Conservation (phyloP, 2,797 vertebrate genomes). For the Diplodus sargus region DNA sequence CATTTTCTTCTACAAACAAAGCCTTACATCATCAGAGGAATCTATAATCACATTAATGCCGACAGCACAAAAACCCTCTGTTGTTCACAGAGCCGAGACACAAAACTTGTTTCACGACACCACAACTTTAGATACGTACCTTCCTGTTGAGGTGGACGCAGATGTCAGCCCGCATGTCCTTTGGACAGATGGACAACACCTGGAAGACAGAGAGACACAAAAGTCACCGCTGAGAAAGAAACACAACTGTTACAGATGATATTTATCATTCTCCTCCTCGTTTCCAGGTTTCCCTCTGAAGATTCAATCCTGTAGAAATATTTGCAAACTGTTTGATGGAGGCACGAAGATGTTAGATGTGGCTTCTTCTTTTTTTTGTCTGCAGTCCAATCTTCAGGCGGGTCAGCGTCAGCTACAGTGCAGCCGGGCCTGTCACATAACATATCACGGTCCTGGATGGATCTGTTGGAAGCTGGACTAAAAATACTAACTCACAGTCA, state of each 20-base stretch:
- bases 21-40: neutral
- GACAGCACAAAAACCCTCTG: neutral
- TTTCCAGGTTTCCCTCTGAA: neutral
- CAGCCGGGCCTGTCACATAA: neutral
- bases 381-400: neutral
- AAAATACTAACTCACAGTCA: neutral
- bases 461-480: no score
- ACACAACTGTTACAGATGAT: neutral
- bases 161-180: constrained; percentile 98
- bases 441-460: neutral
- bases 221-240: neutral
- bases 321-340: neutral
- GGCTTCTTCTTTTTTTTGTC: no score
- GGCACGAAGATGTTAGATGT: neutral
- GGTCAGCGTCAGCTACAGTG: neutral
- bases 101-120: no score
- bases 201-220: constrained; percentile 40
- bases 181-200: constrained; percentile 87
- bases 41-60: neutral
- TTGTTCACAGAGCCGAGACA: no score
- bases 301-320: neutral
- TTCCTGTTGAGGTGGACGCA: constrained; percentile 97
- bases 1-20: neutral
- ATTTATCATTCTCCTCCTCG: neutral
- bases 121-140: constrained; percentile 25